These are phyloP conservation scores for Netelia melanura DNA, from an alignment of 2,888 invertebrate species.

Conservation along the genomic window DNA sequence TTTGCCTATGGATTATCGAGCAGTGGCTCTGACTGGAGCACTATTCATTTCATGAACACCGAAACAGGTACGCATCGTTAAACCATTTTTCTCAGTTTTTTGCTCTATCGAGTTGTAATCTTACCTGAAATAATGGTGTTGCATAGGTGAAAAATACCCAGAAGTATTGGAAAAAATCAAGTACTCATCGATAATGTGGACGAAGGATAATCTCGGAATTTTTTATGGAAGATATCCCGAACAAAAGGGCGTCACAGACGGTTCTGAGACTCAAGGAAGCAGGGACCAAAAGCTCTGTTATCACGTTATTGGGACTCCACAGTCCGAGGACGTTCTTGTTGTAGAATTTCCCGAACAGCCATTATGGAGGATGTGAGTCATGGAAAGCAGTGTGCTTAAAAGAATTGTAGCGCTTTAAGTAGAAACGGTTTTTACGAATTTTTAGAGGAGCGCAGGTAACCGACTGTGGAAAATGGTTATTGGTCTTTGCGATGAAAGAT, in stretches of 20 bases:
- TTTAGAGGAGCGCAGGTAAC: constrained; percentile 93
- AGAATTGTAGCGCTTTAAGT: constrained; percentile 46
- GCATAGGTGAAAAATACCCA: constrained; percentile 92
- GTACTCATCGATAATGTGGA: constrained; percentile 96
- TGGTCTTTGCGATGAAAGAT: constrained; percentile 93
- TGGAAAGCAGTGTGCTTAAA: background rate
- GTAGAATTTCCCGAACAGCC: constrained; percentile 97
- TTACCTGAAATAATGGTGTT: constrained; percentile 7
- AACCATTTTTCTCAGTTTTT: background rate
- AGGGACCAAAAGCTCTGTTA: constrained; percentile 97
- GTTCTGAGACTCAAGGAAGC: constrained; percentile 95
- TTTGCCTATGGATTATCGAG: constrained; percentile 96
- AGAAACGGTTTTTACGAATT: constrained; percentile 54
- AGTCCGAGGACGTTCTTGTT: constrained; percentile 93
- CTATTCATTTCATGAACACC: constrained; percentile 93
- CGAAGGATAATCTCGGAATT: constrained; percentile 96
- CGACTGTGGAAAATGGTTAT: constrained; percentile 96
- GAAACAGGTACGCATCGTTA: constrained; percentile 87
- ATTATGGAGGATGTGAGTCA: constrained; percentile 94
- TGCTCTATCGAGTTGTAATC: background rate
- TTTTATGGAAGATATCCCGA: constrained; percentile 96
- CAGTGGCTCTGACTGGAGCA: constrained; percentile 98
- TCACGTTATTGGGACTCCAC: constrained; percentile 94
- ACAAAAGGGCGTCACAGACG: constrained; percentile 94
- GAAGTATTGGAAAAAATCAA: constrained; percentile 97